Evolutionary conservation across 2,113 vertebrate species (phyloP), one percentile per base, ranked within the genome.

Genomic region (Eidolon helvum): DNA sequence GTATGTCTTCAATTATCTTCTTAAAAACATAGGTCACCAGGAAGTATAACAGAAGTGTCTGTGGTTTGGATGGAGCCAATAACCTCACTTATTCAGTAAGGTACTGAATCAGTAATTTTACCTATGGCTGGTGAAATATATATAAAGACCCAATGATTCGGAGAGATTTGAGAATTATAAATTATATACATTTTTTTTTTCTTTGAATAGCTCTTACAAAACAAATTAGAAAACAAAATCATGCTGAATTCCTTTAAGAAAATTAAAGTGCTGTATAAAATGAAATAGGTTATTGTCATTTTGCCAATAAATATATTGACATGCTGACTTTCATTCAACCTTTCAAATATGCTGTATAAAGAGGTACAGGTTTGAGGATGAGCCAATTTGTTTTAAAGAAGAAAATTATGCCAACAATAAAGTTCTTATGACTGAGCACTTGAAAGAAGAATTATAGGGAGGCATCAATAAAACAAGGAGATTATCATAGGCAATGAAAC

Each of bases 1-100:
- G 40, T 63, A 82, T 91, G 87, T 85, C 50, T 95, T 94, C 71
- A 71, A 35, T 97, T 91, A 93, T 95, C n/a, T 65, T 40, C 45
- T 53, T 92, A 53, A 90, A 97, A 91, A 69, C 38, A 40, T n/a
- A 93, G 65, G 91, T 93, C 68, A 93, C 55, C 77, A 85, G 48
- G 45, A 84, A 91, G 48, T 55, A 18, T 72, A 79, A 68, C 57
- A 72, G 22, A 77, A 94, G 38, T 79, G 40, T 38, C 93, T 86
- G 48, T 65, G n/a, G 33, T 94, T 94, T 93, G 87, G 88, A 72
- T n/a, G 59, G 61, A 33, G 21, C 38, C 82, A 91, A 35, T 50
- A 48, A 80, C 40, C 53, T 59, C 45, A 38, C 5, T 48, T 77
- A 82, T 33, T 88, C 26, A n/a, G 7, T 21, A 72, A 24, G 61